Evolutionary conservation across 1,140 invertebrate species (phyloP), one percentile per base, ranked within the genome.

Genomic region (Cydia strobilella): DNA sequence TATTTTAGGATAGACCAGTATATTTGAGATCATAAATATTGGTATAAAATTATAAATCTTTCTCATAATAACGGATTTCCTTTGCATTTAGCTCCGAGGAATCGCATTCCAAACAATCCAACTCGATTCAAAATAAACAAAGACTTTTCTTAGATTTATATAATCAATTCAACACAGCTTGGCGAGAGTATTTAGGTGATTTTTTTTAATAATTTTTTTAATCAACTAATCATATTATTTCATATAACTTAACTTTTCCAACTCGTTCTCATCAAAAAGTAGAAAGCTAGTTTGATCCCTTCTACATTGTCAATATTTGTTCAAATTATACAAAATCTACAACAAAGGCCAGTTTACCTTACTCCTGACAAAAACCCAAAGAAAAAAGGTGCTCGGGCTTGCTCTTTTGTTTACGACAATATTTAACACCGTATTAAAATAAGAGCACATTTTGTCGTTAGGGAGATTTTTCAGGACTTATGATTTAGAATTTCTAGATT

Each of bases 251-350:
- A 23, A 9, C 6, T n/a, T 20, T 51, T 12, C 1, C 54, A 20
- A 4, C 54, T 54, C n/a, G 48, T 54, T 54, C 13, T 59, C 54
- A 59, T 20, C 48, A 59, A 59, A 59, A 59, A 59, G n/a, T 51
- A n/a, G 48, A 51, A 59, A 23, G n/a, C n/a, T 59, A 20, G 48
- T 20, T 23, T 59, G 1, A 59, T 59, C 54, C 18, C 54, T 59
- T n/a, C 20, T 23, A 23, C 54, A 20, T 20, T 9, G 54, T 23
- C 54, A 59, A 59, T 59, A 59, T 59, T 59, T 59, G 54, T 59
- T 59, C 18, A 59, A 20, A 69, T 69, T 69, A 69, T 69, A 69
- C 65, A 35, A 69, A 69, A 69, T 7, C 27, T 13, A 18, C 13
- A 9, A n/a, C 31, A 35, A 42, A 69, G 15, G 3, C 31, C 63